Evolutionary conservation across 2,113 vertebrate species (phyloP).

Genomic region (Gallinago jamesoni): DNA sequence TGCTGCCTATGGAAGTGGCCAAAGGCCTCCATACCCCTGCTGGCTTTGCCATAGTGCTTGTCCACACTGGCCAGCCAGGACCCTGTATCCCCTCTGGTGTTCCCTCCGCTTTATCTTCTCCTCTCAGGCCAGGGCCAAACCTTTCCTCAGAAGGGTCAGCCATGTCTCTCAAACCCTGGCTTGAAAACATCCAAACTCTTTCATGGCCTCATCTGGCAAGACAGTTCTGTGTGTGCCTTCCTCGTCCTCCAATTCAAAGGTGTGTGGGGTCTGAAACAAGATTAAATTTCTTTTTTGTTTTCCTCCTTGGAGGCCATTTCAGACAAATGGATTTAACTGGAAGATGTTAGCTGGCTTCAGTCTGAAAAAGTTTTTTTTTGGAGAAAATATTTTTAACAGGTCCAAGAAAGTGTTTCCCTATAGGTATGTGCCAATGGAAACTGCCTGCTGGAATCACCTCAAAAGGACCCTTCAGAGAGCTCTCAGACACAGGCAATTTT

Average conservation of each 20-base stretch:
- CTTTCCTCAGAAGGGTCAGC: background rate
- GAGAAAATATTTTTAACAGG: background rate
- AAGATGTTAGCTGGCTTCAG: background rate
- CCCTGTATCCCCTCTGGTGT: background rate
- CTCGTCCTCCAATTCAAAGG: background rate
- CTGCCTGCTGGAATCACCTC: background rate
- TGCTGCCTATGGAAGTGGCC: background rate
- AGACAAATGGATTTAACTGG: background rate
- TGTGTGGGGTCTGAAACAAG: fast-evolving
- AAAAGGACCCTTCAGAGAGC: background rate
- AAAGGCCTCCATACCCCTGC: fast-evolving
- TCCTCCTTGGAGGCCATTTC: background rate
- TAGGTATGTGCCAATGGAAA: background rate
- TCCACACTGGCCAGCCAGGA: fast-evolving
- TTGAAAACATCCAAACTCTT: background rate
- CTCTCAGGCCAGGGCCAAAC: fast-evolving
- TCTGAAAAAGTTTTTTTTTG: background rate
- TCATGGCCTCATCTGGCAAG: background rate
- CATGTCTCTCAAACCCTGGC: background rate
- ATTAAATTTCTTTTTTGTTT: background rate
- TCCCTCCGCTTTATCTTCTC: background rate
- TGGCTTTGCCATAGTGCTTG: background rate
- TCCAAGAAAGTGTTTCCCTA: background rate
- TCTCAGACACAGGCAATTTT: background rate
- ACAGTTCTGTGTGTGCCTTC: background rate